phyloP scores from a whole-genome alignment of 2,113 vertebrate species.

The Xenopus laevis region DNA sequence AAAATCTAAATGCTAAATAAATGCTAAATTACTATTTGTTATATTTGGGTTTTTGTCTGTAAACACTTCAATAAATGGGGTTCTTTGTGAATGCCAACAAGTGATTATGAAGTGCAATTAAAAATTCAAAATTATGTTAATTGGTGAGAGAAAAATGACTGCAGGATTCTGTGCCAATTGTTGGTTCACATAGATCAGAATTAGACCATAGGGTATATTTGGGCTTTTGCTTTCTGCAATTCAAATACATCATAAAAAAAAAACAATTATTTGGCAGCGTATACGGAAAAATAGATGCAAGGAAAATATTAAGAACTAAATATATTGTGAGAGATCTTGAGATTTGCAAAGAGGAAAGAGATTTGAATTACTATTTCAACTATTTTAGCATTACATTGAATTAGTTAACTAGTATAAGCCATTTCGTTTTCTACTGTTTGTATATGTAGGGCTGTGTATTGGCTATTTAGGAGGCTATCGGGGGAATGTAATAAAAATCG shows the following conservation, averaged over 20 bases:
- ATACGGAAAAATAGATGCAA: too few species aligned
- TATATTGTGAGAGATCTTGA: too few species aligned
- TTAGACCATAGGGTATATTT: slow-evolving; percentile 92
- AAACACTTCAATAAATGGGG: slow-evolving; percentile 60
- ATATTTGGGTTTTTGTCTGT: slow-evolving; percentile 58
- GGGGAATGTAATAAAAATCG: too few species aligned
- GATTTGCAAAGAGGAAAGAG: too few species aligned
- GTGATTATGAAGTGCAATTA: slow-evolving; percentile 81
- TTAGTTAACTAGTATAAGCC: too few species aligned
- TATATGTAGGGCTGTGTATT: too few species aligned
- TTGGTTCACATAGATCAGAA: slow-evolving; percentile 93
- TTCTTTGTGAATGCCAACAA: slow-evolving; percentile 71
- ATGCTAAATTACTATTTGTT: slow-evolving; percentile 49
- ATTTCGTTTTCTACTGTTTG: too few species aligned
- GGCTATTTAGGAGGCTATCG: too few species aligned
- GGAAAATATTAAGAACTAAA: too few species aligned
- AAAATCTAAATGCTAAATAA: slow-evolving; percentile 42
- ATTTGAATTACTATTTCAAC: too few species aligned
- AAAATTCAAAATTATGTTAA: slow-evolving; percentile 95
- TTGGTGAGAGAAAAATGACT: slow-evolving; percentile 89
- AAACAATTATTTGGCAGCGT: slow-evolving; percentile 45
- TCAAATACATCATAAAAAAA: slow-evolving; percentile 71
- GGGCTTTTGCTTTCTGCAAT: slow-evolving; percentile 64
- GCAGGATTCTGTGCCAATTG: slow-evolving; percentile 96
- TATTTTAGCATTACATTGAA: too few species aligned